Percentiles rank a stretch among this genome's conserved stretches.
phyloP scores from a whole-genome alignment of 1,140 invertebrate genomes.

The Cherax destructor region DNA sequence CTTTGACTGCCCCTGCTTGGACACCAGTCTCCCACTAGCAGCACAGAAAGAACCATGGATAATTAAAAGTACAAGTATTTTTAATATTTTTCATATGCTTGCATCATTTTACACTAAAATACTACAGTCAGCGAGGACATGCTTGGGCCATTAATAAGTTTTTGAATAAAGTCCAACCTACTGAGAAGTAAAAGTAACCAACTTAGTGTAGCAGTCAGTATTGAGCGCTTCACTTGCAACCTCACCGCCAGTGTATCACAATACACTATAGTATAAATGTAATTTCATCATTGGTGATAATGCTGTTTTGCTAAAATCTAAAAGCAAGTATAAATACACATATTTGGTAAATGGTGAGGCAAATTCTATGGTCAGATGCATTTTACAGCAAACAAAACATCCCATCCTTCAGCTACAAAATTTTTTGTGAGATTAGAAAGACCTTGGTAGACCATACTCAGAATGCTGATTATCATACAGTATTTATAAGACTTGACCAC shows the following conservation, averaged over 20 bases:
- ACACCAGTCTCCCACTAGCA: neutral
- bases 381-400: too few relatives aligned
- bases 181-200: neutral
- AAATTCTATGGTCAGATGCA: too few relatives aligned
- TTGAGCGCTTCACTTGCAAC: neutral
- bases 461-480: too few relatives aligned
- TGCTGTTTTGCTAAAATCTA: too few relatives aligned
- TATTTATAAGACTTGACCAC: too few relatives aligned
- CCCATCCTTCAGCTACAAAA: too few relatives aligned
- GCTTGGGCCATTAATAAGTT: neutral
- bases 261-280: too few relatives aligned
- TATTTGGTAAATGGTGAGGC: too few relatives aligned
- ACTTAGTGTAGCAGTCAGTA: neutral
- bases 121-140: neutral
- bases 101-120: neutral
- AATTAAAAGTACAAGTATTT: neutral
- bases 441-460: too few relatives aligned
- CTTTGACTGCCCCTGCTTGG: neutral
- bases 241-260: neutral
- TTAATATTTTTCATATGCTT: neutral
- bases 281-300: too few relatives aligned
- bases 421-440: too few relatives aligned
- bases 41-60: neutral
- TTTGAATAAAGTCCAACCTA: neutral
- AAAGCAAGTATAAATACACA: too few relatives aligned